Evolutionary conservation across 2,797 vertebrate species (phyloP).

Genomic region (Hephaestus fuliginosus): DNA sequence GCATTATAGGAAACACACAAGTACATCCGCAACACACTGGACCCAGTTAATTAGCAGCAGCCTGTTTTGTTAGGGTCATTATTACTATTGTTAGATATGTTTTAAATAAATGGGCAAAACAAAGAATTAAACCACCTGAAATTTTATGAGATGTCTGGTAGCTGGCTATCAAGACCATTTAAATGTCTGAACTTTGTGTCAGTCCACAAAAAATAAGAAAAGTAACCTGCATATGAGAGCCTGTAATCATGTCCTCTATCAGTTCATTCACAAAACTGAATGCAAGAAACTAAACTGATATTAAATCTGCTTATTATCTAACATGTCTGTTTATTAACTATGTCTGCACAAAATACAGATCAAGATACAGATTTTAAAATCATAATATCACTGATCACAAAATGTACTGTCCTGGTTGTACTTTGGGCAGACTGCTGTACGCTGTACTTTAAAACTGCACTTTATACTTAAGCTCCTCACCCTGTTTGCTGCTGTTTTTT

Average conservation of each 20-base stretch:
- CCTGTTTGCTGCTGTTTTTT: not conserved
- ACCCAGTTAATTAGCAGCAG: constrained; percentile 42
- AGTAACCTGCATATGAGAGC: too few relatives aligned
- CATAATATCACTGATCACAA: not conserved
- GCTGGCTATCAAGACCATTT: not conserved
- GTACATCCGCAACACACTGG: constrained; percentile 35
- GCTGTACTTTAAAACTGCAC: not conserved
- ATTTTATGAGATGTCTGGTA: not conserved
- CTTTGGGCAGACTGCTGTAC: not conserved
- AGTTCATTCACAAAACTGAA: constrained; percentile 35
- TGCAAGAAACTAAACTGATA: not conserved
- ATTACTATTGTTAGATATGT: constrained; percentile 27
- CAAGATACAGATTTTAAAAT: constrained; percentile 1
- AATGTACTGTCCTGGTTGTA: not conserved
- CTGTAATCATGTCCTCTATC: not conserved
- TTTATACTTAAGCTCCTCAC: not conserved
- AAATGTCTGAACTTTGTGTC: not conserved
- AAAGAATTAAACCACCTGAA: not conserved
- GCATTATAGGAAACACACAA: constrained; percentile 53
- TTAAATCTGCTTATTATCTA: constrained; percentile 13
- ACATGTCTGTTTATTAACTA: not conserved
- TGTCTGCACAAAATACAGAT: constrained; percentile 14
- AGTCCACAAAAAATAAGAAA: not conserved
- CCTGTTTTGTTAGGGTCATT: constrained; percentile 44
- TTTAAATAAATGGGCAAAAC: constrained; percentile 6